A percentile compares a stretch with the other conserved stretches of the same genome.
Conservation (phyloP, 2,888 invertebrate species). For the Nebria salina region DNA sequence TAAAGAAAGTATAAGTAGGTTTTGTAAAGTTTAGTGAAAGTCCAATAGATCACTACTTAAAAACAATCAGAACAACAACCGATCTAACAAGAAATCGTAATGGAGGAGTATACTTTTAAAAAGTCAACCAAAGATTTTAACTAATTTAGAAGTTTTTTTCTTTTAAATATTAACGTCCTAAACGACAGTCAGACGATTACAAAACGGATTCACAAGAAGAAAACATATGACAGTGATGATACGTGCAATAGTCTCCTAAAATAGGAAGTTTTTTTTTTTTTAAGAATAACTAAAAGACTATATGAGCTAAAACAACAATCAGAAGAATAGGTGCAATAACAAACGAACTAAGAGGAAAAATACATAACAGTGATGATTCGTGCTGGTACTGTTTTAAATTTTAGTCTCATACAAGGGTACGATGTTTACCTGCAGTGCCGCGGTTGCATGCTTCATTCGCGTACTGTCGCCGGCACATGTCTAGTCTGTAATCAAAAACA, state of each 20-base stretch:
- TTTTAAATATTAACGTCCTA: neutral
- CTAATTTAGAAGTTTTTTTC: too few species aligned
- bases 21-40: neutral
- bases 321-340: slow-evolving; percentile 6
- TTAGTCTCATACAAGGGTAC: neutral
- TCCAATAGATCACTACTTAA: neutral
- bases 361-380: slow-evolving; percentile 8
- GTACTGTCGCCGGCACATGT: slow-evolving; percentile 97
- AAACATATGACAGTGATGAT: neutral
- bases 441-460: slow-evolving; percentile 96
- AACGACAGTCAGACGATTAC: neutral
- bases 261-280: neutral
- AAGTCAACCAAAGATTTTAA: neutral
- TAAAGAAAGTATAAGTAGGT: neutral
- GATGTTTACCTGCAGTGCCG: slow-evolving; percentile 92
- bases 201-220: neutral
- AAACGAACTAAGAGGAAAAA: slow-evolving; percentile 3
- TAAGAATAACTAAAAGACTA: neutral
- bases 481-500: slow-evolving; percentile 83
- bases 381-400: neutral
- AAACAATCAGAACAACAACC: neutral
- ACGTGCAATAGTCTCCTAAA: neutral
- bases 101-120: neutral
- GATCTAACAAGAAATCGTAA: neutral
- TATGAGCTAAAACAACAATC: neutral